phyloP scores from a whole-genome alignment of 1,140 invertebrate genomes.

The Ylistrum balloti region DNA sequence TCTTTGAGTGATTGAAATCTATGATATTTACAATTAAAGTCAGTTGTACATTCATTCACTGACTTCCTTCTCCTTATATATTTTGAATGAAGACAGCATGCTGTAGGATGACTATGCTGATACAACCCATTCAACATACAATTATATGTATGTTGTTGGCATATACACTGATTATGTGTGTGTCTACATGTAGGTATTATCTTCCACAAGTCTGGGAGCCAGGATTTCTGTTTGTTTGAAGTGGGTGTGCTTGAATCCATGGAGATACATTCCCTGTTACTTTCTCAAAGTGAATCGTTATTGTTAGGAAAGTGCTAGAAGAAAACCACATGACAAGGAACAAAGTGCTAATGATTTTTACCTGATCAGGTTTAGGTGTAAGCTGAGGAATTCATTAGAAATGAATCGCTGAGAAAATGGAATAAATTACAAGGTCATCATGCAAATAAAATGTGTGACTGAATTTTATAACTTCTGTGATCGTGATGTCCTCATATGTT shows the following conservation, averaged over 20 bases:
- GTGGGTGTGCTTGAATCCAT: constrained; percentile 10
- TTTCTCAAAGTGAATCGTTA: not conserved
- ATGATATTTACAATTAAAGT: not conserved
- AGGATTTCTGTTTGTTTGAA: constrained; percentile 7
- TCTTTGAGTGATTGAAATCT: not conserved
- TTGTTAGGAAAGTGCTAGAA: not conserved
- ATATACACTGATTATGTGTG: constrained; percentile 15
- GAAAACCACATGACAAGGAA: not conserved
- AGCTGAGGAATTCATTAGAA: not conserved
- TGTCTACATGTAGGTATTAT: constrained; percentile 6
- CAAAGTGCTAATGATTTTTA: not conserved
- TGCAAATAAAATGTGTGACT: constrained; percentile 31
- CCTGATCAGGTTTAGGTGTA: not conserved
- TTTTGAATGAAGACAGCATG: not conserved
- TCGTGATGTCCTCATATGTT: not conserved
- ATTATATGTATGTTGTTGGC: not conserved
- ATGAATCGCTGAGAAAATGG: not conserved
- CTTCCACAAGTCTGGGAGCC: not conserved
- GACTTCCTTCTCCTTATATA: not conserved
- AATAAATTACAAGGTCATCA: not conserved
- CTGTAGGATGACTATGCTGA: constrained; percentile 11
- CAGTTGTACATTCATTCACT: not conserved
- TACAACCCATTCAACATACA: not conserved
- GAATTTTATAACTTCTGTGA: not conserved
- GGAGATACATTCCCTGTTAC: not conserved